Evolutionary conservation across 2,888 invertebrate species (phyloP), one percentile per base, ranked within the genome.

Genomic region (Drosophila nigritarsus): DNA sequence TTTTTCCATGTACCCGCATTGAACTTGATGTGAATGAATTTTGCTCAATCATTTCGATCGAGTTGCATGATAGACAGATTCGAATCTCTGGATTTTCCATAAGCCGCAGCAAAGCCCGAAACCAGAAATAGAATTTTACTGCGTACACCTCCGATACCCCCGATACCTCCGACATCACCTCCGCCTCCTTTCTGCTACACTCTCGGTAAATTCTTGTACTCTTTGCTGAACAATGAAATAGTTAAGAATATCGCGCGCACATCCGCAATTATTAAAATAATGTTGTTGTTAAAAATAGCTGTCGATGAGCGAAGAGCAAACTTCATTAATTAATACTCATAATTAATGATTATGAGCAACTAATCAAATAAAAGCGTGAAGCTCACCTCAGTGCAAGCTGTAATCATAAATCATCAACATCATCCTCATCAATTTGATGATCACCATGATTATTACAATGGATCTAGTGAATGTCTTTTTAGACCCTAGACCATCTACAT

Each of bases 331-430:
- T 84, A 83, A 84, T 79, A 80, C 45, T 8, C 15, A 85, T 83
- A 81, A 87, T 89, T 81, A 89, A 87, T 87, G 84, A 79, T 77
- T 89, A 89, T 89, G 85, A 80, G 81, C 83, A 83, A 81, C 85
- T 69, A 76, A 87, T 84, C 89, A 80, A 89, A 86, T 86, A 79
- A 75, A 84, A 81, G 89, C 89, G 89, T 87, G 86, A 78, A 66
- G 70, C 68, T 78, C 50, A 60, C 24, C 40, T 27, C n/a, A 58
- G 40, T 13, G 30, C 36, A 11, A 51, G 50, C 66, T 50, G 3
- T 53, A 58, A 63, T 49, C 27, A 78, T 66, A 51, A 74, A 75
- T 75, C 65, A 74, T 69, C 8, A 50, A 48, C 30, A 36, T 24
- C 29, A 53, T 48, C 27, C 3, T 3, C 18, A 45, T 45, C 45